A percentile compares a stretch with the other conserved stretches of the same genome.
phyloP scores from a whole-genome alignment of 2,888 invertebrate genomes.

The Dioctria linearis region DNA sequence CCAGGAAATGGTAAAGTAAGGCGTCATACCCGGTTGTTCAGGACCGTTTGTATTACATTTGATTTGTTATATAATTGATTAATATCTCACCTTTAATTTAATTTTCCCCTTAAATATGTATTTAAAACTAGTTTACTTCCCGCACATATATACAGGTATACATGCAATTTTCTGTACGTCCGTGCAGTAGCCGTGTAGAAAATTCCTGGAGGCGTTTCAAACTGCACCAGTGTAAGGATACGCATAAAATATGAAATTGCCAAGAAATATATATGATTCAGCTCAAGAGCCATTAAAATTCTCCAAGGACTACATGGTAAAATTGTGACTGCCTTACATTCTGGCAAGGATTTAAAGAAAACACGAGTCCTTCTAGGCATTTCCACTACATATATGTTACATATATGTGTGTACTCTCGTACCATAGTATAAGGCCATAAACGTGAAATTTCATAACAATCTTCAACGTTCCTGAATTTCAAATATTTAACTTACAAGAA shows the following conservation, averaged over 20 bases:
- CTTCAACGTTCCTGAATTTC: constrained; percentile 41
- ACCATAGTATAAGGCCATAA: constrained; percentile 13
- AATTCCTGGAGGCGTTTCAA: not conserved
- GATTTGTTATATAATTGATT: too few species aligned
- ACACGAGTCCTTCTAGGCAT: not conserved
- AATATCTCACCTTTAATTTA: too few species aligned
- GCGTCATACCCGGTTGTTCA: too few species aligned
- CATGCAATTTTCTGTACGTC: too few species aligned
- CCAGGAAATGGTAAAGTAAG: too few species aligned
- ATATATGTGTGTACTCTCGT: too few species aligned
- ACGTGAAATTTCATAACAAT: constrained; percentile 41
- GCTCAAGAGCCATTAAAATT: constrained; percentile 44
- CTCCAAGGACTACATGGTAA: not conserved
- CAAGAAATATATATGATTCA: constrained; percentile 43
- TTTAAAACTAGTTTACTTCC: too few species aligned
- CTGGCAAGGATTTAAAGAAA: not conserved
- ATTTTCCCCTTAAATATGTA: too few species aligned
- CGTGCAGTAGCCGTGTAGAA: not conserved
- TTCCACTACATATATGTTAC: not conserved
- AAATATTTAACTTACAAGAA: constrained; percentile 46
- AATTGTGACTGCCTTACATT: not conserved
- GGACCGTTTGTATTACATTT: too few species aligned
- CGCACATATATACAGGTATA: too few species aligned
- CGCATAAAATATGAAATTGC: constrained; percentile 45
- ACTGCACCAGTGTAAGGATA: not conserved